A percentile compares a stretch with the other conserved stretches of the same genome.
Conservation (phyloP, 2,797 vertebrate species). For the Lagodon rhomboides region DNA sequence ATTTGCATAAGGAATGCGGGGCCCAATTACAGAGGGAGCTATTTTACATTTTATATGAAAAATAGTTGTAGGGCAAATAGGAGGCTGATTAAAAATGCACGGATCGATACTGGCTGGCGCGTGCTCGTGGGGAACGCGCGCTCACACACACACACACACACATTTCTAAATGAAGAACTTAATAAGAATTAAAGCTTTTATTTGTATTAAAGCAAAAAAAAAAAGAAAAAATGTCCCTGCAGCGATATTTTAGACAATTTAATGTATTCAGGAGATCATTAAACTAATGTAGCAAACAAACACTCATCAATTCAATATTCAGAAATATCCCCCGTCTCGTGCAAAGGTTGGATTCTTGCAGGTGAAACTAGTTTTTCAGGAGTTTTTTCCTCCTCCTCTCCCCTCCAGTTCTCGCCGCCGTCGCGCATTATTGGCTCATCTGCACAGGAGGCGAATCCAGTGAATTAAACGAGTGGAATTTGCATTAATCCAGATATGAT, state of each 20-base stretch:
- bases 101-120: constrained; percentile 69
- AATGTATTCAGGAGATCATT: constrained; percentile 19
- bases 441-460: constrained; percentile 44
- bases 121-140: constrained; percentile 21
- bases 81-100: constrained; percentile 70
- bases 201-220: background rate
- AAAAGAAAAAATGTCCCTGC: constrained; percentile 4
- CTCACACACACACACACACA: constrained; percentile 15
- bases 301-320: background rate
- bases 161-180: constrained; percentile 35
- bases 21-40: constrained; percentile 66
- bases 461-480: constrained; percentile 63
- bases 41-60: constrained; percentile 83
- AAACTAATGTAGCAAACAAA: background rate
- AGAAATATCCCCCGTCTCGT: background rate
- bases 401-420: background rate
- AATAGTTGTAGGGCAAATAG: constrained; percentile 76
- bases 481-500: constrained; percentile 74
- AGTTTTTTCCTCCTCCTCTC: too few relatives aligned
- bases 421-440: constrained; percentile 43
- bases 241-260: background rate
- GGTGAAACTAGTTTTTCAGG: constrained; percentile 23
- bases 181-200: constrained; percentile 10
- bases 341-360: constrained; percentile 17
- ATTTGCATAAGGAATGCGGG: constrained; percentile 77